Evolutionary conservation across 2,113 vertebrate species (phyloP).

Genomic region (Puntigrus tetrazona): DNA sequence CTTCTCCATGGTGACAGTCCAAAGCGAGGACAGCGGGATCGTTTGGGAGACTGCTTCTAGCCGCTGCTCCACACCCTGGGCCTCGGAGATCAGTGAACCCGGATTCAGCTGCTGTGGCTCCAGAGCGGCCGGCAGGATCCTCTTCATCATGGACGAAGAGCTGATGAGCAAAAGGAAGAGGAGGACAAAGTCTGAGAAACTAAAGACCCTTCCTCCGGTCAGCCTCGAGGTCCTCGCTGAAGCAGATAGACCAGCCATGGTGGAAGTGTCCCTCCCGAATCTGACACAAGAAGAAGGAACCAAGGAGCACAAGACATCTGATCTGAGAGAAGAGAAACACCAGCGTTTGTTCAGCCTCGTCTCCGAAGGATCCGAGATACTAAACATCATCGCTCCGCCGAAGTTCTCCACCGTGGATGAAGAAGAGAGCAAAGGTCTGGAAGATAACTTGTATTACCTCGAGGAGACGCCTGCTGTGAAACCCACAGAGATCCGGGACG

Average conservation of each 20-base stretch:
- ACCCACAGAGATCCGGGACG: constrained; percentile 54
- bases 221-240: constrained; percentile 41
- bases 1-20: constrained; percentile 92
- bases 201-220: constrained; percentile 23
- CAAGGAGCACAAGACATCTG: constrained; percentile 40
- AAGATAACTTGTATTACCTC: constrained; percentile 86
- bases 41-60: constrained; percentile 90
- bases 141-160: constrained; percentile 87
- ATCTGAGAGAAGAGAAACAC: constrained; percentile 67
- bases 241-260: constrained; percentile 68
- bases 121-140: constrained; percentile 80
- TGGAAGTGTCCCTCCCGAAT: constrained; percentile 70
- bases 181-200: constrained; percentile 55
- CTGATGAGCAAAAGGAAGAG: constrained; percentile 76
- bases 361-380: constrained; percentile 90
- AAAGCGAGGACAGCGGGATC: constrained; percentile 91
- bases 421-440: constrained; percentile 85
- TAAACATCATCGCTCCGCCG: constrained; percentile 86
- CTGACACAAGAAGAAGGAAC: constrained; percentile 56
- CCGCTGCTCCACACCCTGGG: constrained; percentile 84
- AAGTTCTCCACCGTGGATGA: constrained; percentile 83
- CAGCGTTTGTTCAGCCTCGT: constrained; percentile 85
- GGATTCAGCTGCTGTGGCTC: constrained; percentile 71
- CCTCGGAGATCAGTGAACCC: constrained; percentile 82
- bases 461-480: constrained; percentile 76